A percentile compares a stretch with the other conserved stretches of the same genome.
phyloP scores from a whole-genome alignment of 2,888 invertebrate genomes.

The Tupiocoris notatus region DNA sequence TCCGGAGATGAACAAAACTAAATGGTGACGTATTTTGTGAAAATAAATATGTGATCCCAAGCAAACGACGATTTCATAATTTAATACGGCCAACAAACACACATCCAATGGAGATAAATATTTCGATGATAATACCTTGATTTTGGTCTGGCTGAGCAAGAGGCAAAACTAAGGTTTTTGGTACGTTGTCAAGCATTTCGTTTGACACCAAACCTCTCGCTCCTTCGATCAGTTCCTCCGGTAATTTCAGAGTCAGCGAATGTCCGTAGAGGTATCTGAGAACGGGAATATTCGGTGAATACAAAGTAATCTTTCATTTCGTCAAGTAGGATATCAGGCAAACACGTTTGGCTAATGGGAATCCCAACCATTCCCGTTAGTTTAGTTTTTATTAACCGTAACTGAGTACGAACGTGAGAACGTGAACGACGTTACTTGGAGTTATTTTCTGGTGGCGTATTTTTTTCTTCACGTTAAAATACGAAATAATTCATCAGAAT shows the following conservation, averaged over 20 bases:
- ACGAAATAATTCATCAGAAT: too few species aligned
- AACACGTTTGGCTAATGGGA: too few species aligned
- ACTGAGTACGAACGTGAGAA: not conserved
- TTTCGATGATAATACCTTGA: constrained; percentile 15
- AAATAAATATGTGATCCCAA: not conserved
- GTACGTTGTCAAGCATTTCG: constrained; percentile 48
- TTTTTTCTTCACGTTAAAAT: too few species aligned
- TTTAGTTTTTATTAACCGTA: too few species aligned
- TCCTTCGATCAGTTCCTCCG: constrained; percentile 61
- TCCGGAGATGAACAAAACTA: too few species aligned
- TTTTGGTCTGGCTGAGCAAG: constrained; percentile 55
- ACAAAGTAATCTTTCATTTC: too few species aligned
- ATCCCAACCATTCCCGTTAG: too few species aligned
- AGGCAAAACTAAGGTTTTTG: constrained; percentile 63
- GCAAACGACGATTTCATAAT: not conserved
- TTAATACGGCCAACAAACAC: not conserved
- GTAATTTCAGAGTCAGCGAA: constrained; percentile 71
- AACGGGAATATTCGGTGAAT: too few species aligned
- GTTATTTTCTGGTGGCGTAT: too few species aligned
- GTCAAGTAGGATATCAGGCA: too few species aligned
- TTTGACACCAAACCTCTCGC: constrained; percentile 52
- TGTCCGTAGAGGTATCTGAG: constrained; percentile 68
- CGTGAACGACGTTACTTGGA: too few species aligned
- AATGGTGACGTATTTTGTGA: not conserved
- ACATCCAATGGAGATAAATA: not conserved